phyloP scores from a whole-genome alignment of 2,113 vertebrate species.

The Malurus alboscapulatus region DNA sequence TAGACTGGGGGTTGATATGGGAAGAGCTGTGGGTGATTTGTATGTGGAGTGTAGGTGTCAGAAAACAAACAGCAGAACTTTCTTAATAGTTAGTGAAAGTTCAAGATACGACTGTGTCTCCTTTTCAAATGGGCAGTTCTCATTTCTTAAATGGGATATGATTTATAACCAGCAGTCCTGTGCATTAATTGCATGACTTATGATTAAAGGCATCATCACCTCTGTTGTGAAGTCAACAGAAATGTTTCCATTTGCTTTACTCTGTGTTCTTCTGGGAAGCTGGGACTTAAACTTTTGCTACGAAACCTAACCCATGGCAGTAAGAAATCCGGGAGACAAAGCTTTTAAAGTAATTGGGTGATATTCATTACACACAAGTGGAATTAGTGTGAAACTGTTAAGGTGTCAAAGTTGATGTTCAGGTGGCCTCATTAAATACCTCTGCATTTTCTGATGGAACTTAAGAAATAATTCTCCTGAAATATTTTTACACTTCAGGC shows the following conservation, averaged over 20 bases:
- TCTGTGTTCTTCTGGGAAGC: neutral
- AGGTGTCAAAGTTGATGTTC: neutral
- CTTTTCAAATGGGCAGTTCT: neutral
- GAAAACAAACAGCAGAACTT: neutral
- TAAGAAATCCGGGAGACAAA: constrained; percentile 24
- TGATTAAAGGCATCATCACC: neutral
- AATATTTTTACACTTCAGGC: neutral
- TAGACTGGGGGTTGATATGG: neutral
- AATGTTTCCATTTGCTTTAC: neutral
- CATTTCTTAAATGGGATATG: neutral
- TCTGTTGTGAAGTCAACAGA: neutral
- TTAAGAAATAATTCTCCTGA: neutral
- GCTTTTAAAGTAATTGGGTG: constrained; percentile 12
- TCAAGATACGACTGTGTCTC: neutral
- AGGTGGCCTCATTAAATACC: neutral
- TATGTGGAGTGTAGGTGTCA: neutral
- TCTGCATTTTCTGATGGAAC: neutral
- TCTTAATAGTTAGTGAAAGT: neutral
- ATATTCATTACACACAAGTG: neutral
- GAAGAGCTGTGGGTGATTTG: neutral
- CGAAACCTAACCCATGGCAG: neutral
- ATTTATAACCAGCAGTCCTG: neutral
- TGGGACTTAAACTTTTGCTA: neutral
- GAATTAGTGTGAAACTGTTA: neutral
- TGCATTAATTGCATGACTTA: neutral